phyloP scores from a whole-genome alignment of 23 tunicate species.

The Botrylloides violaceus region DNA sequence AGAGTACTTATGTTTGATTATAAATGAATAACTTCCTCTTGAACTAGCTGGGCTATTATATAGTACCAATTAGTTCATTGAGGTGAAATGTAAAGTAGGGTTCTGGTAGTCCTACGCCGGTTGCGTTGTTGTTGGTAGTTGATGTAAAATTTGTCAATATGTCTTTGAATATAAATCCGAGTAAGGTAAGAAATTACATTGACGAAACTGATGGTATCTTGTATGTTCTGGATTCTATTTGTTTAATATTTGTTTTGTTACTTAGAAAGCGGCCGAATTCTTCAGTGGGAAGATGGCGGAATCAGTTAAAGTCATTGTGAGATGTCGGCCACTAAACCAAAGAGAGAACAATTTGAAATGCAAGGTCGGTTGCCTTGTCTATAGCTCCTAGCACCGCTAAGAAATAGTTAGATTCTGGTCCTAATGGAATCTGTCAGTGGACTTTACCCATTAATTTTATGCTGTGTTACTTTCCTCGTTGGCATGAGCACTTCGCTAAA shows the following conservation, averaged over 20 bases:
- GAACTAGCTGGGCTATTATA: neutral
- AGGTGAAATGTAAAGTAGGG: too few species aligned
- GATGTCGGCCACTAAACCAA: slow-evolving; percentile 95
- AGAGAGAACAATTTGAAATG: slow-evolving; percentile 74
- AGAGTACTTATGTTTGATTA: neutral
- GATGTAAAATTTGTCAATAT: neutral
- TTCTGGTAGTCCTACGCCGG: too few species aligned
- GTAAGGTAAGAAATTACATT: slow-evolving; percentile 8
- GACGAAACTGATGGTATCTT: too few species aligned
- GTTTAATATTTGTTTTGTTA: too few species aligned
- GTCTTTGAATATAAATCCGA: slow-evolving; percentile 15
- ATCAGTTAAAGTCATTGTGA: slow-evolving; percentile 94
- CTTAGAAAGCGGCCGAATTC: slow-evolving; percentile 47
- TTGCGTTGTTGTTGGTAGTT: too few species aligned
- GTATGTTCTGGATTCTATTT: too few species aligned
- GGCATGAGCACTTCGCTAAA: too few species aligned
- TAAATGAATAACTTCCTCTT: neutral
- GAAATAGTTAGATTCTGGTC: too few species aligned
- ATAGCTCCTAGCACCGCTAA: too few species aligned
- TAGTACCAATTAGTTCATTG: neutral
- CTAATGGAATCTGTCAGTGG: too few species aligned
- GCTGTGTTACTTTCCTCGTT: neutral
- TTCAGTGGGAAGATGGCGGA: slow-evolving; percentile 84
- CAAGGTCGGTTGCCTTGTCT: slow-evolving; percentile 62
- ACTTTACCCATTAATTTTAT: too few species aligned